Evolutionary conservation across 2,797 vertebrate genomes (phyloP).

Genomic region (Oreonectes daqikongensis): DNA sequence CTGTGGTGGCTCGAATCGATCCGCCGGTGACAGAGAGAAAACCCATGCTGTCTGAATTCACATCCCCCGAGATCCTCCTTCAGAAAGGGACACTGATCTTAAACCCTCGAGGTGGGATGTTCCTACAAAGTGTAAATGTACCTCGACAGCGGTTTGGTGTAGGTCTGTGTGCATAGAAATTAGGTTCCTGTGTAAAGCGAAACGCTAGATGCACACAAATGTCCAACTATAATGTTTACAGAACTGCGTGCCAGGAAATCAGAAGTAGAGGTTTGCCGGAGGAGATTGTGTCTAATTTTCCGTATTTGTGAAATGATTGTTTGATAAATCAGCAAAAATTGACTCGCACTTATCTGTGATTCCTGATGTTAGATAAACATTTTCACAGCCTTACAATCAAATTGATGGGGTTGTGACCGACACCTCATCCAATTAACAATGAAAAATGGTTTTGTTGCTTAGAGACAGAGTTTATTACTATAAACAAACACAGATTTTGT

Average conservation of each 20-base stretch:
- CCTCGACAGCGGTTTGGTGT: background rate
- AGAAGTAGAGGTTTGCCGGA: background rate
- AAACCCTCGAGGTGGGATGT: conserved; percentile 30
- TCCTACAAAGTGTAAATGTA: conserved; percentile 28
- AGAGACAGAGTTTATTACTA: conserved; percentile 33
- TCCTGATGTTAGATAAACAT: conserved; percentile 28
- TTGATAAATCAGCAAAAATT: background rate
- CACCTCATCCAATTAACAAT: conserved; percentile 44
- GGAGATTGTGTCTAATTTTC: background rate
- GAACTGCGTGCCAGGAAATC: background rate
- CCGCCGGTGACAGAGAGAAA: conserved; percentile 4
- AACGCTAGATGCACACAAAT: background rate
- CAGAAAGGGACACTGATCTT: conserved; percentile 30
- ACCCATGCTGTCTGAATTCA: background rate
- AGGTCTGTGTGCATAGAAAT: background rate
- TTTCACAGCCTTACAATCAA: conserved; percentile 24
- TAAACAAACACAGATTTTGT: conserved; percentile 1
- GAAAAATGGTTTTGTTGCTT: conserved; percentile 39
- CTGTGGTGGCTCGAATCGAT: conserved; percentile 40
- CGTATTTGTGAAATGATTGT: background rate
- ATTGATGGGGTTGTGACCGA: conserved; percentile 46
- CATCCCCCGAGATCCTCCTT: conserved; percentile 29
- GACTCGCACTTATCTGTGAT: background rate
- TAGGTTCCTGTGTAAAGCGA: background rate
- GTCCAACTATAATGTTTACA: background rate